Conservation (phyloP, 53 echinoderm and acorn worm genomes). For the Holothuria scabra region DNA sequence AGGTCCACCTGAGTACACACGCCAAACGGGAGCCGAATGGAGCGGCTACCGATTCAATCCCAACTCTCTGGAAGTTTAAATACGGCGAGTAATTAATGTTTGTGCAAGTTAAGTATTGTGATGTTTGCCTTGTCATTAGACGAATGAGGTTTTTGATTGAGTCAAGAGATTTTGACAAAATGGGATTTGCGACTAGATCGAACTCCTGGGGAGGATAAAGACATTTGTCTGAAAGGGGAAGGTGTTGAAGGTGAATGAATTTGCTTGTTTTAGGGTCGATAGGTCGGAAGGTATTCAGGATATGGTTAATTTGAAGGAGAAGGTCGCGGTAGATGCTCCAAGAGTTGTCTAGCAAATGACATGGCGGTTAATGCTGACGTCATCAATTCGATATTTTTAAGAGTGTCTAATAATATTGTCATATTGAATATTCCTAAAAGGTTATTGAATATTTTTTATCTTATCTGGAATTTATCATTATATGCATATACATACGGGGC, state of each 20-base stretch:
- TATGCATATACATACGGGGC: too few relatives aligned
- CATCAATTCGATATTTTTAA: too few relatives aligned
- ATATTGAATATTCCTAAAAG: too few relatives aligned
- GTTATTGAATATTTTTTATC: too few relatives aligned
- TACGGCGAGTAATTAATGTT: slow-evolving; percentile 48
- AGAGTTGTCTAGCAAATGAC: too few relatives aligned
- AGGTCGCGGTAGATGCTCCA: too few relatives aligned
- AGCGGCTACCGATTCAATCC: slow-evolving; percentile 8
- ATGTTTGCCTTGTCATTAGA: slow-evolving; percentile 47
- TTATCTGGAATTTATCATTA: too few relatives aligned
- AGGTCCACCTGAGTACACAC: slow-evolving; percentile 38
- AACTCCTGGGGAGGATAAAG: slow-evolving; percentile 39
- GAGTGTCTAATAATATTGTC: too few relatives aligned
- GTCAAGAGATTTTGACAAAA: slow-evolving; percentile 40
- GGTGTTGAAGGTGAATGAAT: slow-evolving; percentile 33
- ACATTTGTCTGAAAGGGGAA: slow-evolving; percentile 19
- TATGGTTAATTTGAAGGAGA: too few relatives aligned
- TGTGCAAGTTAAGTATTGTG: slow-evolving; percentile 27
- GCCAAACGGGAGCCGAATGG: slow-evolving; percentile 39
- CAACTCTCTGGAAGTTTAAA: slow-evolving; percentile 17
- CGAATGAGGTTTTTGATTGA: slow-evolving; percentile 14
- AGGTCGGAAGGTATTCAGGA: slow-evolving; percentile 1
- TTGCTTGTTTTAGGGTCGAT: slow-evolving; percentile 32
- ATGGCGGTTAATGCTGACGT: too few relatives aligned
- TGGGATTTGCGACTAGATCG: slow-evolving; percentile 19